phyloP scores from a whole-genome alignment of 30 jellyfish, hydroid and myxozoan genomes.

The Catostylus mosaicus region DNA sequence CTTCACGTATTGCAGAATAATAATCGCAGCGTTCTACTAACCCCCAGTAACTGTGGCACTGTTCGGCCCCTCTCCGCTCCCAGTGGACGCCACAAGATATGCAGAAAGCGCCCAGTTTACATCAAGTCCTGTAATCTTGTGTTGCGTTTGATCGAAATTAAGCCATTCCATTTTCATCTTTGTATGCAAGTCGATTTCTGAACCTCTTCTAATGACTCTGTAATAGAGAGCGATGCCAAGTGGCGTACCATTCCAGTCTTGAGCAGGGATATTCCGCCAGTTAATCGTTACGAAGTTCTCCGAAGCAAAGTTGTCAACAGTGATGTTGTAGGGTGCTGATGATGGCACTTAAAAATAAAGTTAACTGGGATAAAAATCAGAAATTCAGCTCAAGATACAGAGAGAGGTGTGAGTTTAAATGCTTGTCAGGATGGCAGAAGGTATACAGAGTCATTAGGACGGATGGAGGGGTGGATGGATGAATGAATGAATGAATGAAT shows the following conservation, averaged over 20 bases:
- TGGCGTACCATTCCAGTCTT: slow-evolving; percentile 17
- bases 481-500: too few relatives aligned
- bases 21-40: too few relatives aligned
- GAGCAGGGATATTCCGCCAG: not conserved
- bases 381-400: too few relatives aligned
- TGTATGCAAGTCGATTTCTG: not conserved
- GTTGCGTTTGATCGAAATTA: not conserved
- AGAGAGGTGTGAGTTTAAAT: too few relatives aligned
- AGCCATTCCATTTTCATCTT: not conserved
- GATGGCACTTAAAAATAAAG: not conserved
- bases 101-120: slow-evolving; percentile 17
- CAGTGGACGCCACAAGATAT: not conserved
- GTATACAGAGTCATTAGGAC: too few relatives aligned
- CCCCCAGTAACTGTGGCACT: slow-evolving; percentile 40
- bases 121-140: slow-evolving; percentile 4
- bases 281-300: slow-evolving; percentile 2
- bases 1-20: too few relatives aligned
- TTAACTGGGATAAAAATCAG: not conserved
- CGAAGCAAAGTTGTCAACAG: slow-evolving; percentile 5
- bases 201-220: not conserved
- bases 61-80: slow-evolving; percentile 3
- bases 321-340: slow-evolving; percentile 11
- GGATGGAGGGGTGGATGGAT: too few relatives aligned
- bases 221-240: not conserved
- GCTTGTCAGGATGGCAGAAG: too few relatives aligned